Base-by-base conservation (phyloP, 2,888 invertebrate genomes). In the Taphrorychus bicolor region DNA sequence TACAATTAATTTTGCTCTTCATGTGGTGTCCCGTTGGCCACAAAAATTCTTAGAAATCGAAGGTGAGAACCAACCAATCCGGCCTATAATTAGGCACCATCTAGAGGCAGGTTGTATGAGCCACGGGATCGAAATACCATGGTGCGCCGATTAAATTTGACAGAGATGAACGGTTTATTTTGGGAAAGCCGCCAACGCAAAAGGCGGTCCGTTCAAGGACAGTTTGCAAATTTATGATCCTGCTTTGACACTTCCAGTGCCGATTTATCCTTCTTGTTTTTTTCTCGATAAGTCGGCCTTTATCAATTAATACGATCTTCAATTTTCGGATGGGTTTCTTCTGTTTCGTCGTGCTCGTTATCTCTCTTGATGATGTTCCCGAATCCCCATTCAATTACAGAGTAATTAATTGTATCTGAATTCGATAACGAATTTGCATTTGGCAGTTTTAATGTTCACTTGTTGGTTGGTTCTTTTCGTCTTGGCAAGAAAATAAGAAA, bases 231-330 rank as follows among this genome's bases (percentile, higher is more conserved):
- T 66, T 66, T 66, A 66, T 66, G 56, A 56, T 56, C 59, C 32
- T 66, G 66, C 59, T 66, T 60, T 66, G 66, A 59, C 59, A 66
- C 64, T 53, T 58, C 59, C 57, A 51, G 64, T 59, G 64, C 59
- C 59, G 57, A 65, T 65, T 59, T 65, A 65, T 59, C 41, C 52
- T 57, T 41, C 23, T 18, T 32, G 59, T 32, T 45, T 58, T 58
- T 63, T 59, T 11, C 32, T 32, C 64, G 59, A 65, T 65, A 59
- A 59, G 59, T 58, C 59, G 58, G 59, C 53, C 57, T 41, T 23
- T 65, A 65, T 65, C 64, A 65, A 65, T 59, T 65, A 64, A 53
- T 52, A 45, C 52, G 16, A 58, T 58, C 58, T 58, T 45, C 49
- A 23, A 7, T 41, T 41, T 51, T 18, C 11, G 53, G 24, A 58